Evolutionary conservation across 2,797 vertebrate species (phyloP), one percentile per base, ranked within the genome.

Genomic region (Remorina albescens): DNA sequence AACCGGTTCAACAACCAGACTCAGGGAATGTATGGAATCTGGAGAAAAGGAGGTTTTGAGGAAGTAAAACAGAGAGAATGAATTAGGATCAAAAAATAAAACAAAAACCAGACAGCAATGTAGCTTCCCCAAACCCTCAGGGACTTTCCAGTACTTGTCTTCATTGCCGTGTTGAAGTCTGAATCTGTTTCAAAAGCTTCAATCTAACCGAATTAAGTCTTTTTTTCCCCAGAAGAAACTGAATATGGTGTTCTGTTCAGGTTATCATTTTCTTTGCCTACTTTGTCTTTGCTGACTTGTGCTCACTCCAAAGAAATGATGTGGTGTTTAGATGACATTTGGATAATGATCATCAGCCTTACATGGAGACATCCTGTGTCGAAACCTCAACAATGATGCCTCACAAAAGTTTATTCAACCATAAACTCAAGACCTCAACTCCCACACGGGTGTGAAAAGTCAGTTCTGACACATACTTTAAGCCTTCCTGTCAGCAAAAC

Each of bases 1-100:
- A 28, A 28, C 28, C 63, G 73, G 30, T 59, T 32, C 4, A 28
- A 91, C 70, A 28, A 91, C 70, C 67, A 53, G 2, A 0, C 21
- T 83, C 47, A 71, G 89, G 74, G 58, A 0, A 5, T 6, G 1
- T 6, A 78, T 88, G 82, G 84, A 90, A 82, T 93, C 88, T 86
- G 84, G 65, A 44, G 23, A 63, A 66, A 81, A 47, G 42, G 21
- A 11, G 13, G 18, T 47, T 65, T 54, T 70, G 26, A 67, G 63
- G 28, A 69, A 58, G 28, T 4, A 60, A 51, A 18, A 23, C 8
- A 0, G 1, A 8, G 15, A 10, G 9, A 44, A 39, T 30, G 0
- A 2, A 16, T 36, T 8, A 18, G 16, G 58, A 30, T 26, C n/a
- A n/a, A 23, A 65, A n/a, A 76, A 6, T 2, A 66, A n/a, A n/a